Evolutionary conservation across 1,140 invertebrate genomes (phyloP), one percentile per base, ranked within the genome.

Genomic region (Drosophila baimaii): DNA sequence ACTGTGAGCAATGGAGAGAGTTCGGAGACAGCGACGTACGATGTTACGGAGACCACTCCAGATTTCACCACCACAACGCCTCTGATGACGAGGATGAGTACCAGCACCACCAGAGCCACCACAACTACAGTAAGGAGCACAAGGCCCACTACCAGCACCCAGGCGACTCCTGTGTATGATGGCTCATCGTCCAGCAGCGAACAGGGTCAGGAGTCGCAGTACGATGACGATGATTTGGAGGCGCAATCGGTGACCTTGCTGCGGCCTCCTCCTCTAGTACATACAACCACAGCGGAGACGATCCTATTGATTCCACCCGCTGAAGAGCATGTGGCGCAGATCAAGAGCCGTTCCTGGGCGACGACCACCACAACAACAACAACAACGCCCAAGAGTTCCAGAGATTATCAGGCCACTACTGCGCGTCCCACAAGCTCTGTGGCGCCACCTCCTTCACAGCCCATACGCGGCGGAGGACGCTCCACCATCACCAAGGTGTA

Each of bases 401-500:
- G 17, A 23, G 64, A 78, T 9, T 78, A 65, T 43, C 55, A 75
- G 43, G 66, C 55, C 2, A 66, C 78, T 31, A 52, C 66, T 10
- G 29, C 63, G 3, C 43, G 75, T 4, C 37, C 43, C 0, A 71
- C 55, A 4, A 66, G 63, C 54, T 17, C 76, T 17, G 35, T 56
- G 9, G 35, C 21, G 3, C 76, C 66, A 8, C 65, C 66, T 77
- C 46, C 58, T 8, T 31, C 58, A 75, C 73, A 71, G 7, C 51
- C 58, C 3, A 10, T 74, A 15, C 33, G 72, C 13, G 33, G 52
- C 0, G 79, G 62, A 5, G 95, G 94, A 13, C 91, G 93, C 29
- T 93, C 94, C 8, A 95, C 93, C 3, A 95, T 95, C 46, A 95
- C 94, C 0, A 95, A 95, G 91, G 93, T 95, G n/a, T 82, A 92